Evolutionary conservation across 1,140 invertebrate genomes (phyloP).

Genomic region (Psilanteris sp.): DNA sequence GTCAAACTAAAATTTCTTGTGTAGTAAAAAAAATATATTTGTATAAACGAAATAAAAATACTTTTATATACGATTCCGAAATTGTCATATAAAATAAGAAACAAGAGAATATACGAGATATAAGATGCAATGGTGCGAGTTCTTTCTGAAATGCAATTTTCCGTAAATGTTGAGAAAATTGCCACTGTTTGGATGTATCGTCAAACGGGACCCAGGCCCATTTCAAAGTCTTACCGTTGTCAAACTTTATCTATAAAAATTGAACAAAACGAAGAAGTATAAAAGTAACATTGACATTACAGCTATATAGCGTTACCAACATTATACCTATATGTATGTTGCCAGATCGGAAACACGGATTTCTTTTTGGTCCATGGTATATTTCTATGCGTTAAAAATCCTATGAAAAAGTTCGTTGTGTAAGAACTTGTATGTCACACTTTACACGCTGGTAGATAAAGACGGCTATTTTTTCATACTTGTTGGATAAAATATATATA

Average conservation of each 20-base stretch:
- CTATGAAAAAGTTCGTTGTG: conserved; percentile 31
- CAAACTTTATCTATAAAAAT: conserved; percentile 75
- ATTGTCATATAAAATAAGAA: too few relatives aligned
- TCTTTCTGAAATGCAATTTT: conserved; percentile 71
- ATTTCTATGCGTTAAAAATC: conserved; percentile 36
- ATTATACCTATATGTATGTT: conserved; percentile 56
- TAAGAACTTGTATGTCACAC: conserved; percentile 8
- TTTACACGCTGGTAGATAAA: conserved; percentile 27
- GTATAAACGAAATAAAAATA: too few relatives aligned
- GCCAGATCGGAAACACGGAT: conserved; percentile 51
- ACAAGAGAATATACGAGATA: conserved; percentile 25
- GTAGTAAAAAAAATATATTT: too few relatives aligned
- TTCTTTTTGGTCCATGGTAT: conserved; percentile 33
- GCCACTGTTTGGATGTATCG: conserved; percentile 39
- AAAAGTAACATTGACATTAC: conserved; percentile 66
- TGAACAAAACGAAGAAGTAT: conserved; percentile 67
- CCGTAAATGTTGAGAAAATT: conserved; percentile 67
- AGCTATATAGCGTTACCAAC: conserved; percentile 49
- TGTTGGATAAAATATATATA: too few relatives aligned
- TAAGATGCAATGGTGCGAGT: conserved; percentile 45
- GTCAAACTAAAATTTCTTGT: too few relatives aligned
- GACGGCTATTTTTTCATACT: too few relatives aligned
- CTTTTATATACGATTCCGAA: too few relatives aligned
- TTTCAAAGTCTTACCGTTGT: conserved; percentile 53
- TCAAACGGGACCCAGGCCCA: conserved; percentile 57